These are phyloP conservation scores for Lasiurus cinereus DNA, from an alignment of 2,113 vertebrate genomes.

Conservation along the genomic window DNA sequence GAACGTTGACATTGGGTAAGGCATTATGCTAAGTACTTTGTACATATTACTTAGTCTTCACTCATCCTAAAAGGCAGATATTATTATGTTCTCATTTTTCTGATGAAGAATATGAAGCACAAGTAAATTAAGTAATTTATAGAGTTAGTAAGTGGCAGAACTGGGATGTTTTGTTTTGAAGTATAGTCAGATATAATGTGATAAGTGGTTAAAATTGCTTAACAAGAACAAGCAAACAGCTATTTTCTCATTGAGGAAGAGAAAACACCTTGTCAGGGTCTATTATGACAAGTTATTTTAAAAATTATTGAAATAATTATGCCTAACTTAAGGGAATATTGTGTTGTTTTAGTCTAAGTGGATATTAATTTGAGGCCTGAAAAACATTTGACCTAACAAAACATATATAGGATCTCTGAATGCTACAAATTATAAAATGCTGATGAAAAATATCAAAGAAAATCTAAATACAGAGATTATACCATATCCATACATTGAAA, in stretches of 20 bases:
- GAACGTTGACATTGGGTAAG: background rate
- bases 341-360: conserved; percentile 14
- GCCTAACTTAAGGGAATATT: background rate
- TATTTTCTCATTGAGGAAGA: conserved; percentile 51
- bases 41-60: background rate
- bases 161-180: conserved; percentile 20
- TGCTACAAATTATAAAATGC: background rate
- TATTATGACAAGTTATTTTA: conserved; percentile 60
- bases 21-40: background rate
- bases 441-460: background rate
- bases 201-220: conserved; percentile 26
- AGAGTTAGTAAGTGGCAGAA: conserved; percentile 49
- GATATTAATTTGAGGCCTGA: conserved; percentile 22
- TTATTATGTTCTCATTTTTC: conserved; percentile 40
- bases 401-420: background rate
- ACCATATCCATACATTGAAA: background rate
- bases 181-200: background rate
- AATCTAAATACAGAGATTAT: background rate
- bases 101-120: background rate
- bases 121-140: conserved; percentile 45
- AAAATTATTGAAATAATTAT: conserved; percentile 64
- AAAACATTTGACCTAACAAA: conserved; percentile 3
- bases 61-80: background rate
- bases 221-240: conserved; percentile 31
- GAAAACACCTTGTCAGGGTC: conserved; percentile 15